Evolutionary conservation across 1,140 invertebrate genomes (phyloP).

Genomic region (Papilio xuthus): DNA sequence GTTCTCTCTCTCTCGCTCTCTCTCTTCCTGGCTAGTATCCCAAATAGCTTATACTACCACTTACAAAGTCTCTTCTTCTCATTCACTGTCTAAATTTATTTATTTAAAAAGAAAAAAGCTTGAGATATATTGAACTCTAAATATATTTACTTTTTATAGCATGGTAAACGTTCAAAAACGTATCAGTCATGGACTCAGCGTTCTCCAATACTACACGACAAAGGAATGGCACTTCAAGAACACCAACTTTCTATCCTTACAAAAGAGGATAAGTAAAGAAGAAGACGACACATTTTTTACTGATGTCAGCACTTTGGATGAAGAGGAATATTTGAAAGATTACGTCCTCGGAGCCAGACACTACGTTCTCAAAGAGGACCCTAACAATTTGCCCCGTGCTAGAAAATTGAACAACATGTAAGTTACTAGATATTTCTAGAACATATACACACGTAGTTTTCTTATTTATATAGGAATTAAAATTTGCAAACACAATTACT

Average conservation of each 20-base stretch:
- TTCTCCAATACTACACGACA: slow-evolving; percentile 93
- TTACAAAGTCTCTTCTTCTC: too few relatives aligned
- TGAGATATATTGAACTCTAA: neutral
- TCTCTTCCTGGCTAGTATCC: too few relatives aligned
- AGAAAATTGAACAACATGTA: slow-evolving; percentile 81
- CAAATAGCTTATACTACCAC: too few relatives aligned
- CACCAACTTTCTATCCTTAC: slow-evolving; percentile 84
- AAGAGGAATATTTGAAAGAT: slow-evolving; percentile 85
- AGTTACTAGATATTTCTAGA: slow-evolving; percentile 38
- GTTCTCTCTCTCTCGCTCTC: too few relatives aligned
- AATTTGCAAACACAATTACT: neutral
- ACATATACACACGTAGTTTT: too few relatives aligned
- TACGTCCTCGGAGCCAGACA: slow-evolving; percentile 89
- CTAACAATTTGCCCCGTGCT: slow-evolving; percentile 86
- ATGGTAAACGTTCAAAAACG: slow-evolving; percentile 86
- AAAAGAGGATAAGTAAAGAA: slow-evolving; percentile 82
- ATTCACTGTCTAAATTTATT: too few relatives aligned
- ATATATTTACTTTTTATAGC: slow-evolving; percentile 64
- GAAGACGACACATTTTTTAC: slow-evolving; percentile 84
- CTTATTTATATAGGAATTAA: too few relatives aligned
- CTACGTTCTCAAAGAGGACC: slow-evolving; percentile 89
- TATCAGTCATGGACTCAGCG: slow-evolving; percentile 83
- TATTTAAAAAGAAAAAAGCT: too few relatives aligned
- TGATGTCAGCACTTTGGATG: slow-evolving; percentile 76
- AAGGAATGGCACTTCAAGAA: slow-evolving; percentile 92